A percentile compares a stretch with the other conserved stretches of the same genome.
These are phyloP conservation scores for Epirrita christyi DNA, from an alignment of 2,888 invertebrate species.

Conservation along the genomic window DNA sequence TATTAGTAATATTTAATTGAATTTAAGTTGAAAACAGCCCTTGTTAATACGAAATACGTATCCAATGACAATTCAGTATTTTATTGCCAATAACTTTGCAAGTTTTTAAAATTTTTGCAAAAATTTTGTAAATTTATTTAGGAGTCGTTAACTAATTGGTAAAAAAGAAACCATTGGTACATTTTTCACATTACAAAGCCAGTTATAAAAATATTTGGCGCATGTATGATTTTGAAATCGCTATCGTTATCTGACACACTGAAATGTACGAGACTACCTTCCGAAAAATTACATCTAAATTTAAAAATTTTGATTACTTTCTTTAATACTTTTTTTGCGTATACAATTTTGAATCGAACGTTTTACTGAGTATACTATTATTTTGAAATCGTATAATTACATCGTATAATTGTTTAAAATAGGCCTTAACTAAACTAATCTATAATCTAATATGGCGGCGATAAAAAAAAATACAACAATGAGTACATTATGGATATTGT, in stretches of 20 bases:
- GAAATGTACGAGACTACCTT: constrained; percentile 19
- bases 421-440: constrained; percentile 43
- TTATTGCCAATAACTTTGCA: not conserved
- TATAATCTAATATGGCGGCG: constrained; percentile 73
- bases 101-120: not conserved
- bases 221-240: constrained; percentile 14
- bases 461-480: constrained; percentile 60
- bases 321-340: constrained; percentile 57
- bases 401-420: constrained; percentile 66
- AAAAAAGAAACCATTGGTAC: too few species aligned
- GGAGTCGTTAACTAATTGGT: too few species aligned
- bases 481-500: constrained; percentile 44
- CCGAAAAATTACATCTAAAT: constrained; percentile 38
- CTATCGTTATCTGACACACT: not conserved
- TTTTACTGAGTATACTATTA: constrained; percentile 54
- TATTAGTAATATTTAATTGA: too few species aligned
- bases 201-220: constrained; percentile 11
- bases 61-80: constrained; percentile 2
- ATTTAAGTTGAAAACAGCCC: too few species aligned
- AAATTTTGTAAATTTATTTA: not conserved
- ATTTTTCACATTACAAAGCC: not conserved
- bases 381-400: constrained; percentile 67
- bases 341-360: constrained; percentile 73
- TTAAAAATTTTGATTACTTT: constrained; percentile 42
- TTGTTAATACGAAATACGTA: constrained; percentile 9